These are phyloP conservation scores for Columba guinea DNA, from an alignment of 2,797 vertebrate genomes.

Conservation along the genomic window DNA sequence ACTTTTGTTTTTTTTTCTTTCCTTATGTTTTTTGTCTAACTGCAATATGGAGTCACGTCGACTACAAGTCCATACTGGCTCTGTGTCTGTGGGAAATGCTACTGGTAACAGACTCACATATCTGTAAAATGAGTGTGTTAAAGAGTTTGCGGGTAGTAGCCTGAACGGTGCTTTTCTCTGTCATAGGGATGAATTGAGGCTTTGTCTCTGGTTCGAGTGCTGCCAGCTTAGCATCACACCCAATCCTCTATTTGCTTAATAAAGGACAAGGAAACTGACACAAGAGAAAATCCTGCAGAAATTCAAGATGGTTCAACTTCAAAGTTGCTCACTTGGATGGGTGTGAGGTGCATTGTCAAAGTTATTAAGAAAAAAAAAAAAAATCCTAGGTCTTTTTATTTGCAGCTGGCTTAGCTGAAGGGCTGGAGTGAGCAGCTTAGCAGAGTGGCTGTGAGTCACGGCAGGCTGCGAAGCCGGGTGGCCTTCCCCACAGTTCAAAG, in stretches of 20 bases:
- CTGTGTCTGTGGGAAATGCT: neutral
- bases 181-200: neutral
- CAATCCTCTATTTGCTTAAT: neutral
- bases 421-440: neutral
- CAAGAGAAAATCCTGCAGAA: constrained; percentile 28
- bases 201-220: neutral
- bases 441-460: neutral
- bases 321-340: neutral
- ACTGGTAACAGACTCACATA: neutral
- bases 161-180: neutral
- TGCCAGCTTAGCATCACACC: constrained; percentile 34
- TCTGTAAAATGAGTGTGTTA: neutral
- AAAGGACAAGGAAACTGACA: neutral
- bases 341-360: neutral
- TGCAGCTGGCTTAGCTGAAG: neutral
- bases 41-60: neutral
- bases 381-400: constrained; percentile 49
- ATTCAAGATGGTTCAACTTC: constrained; percentile 26
- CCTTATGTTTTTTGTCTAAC: neutral
- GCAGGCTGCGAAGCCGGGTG: neutral
- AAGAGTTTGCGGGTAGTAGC: neutral
- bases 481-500: neutral
- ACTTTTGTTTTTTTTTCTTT: neutral
- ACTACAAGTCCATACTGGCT: neutral
- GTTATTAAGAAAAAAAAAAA: neutral